Percentiles rank a stretch among this genome's conserved stretches.
Evolutionary conservation across 2,888 invertebrate genomes (phyloP).

Genomic region (Yponomeuta evonymella): DNA sequence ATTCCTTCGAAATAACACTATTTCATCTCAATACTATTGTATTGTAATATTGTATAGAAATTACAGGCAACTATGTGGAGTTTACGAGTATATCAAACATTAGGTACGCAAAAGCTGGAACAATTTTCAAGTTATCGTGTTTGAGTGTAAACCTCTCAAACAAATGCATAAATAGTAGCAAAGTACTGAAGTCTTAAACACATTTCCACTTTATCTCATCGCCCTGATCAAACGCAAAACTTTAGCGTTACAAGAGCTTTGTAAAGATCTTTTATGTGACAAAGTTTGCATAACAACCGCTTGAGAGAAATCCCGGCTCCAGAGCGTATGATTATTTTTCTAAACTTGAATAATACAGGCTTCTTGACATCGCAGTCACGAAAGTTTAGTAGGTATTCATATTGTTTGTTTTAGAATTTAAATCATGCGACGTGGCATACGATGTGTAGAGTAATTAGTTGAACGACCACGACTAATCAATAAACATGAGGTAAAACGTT

Average conservation of each 20-base stretch:
- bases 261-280: neutral
- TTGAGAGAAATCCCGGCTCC: neutral
- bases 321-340: neutral
- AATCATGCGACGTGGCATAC: neutral
- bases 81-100: no score
- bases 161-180: no score
- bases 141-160: no score
- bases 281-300: neutral
- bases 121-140: no score
- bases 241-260: neutral
- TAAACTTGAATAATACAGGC: neutral
- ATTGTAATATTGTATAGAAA: no score
- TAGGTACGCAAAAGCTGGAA: no score
- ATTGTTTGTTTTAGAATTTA: neutral
- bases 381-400: neutral
- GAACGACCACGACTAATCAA: neutral
- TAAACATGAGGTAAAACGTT: neutral
- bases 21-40: no score
- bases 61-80: no score
- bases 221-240: neutral
- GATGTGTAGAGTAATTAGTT: slow-evolving; percentile 1
- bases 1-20: no score
- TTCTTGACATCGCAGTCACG: neutral
- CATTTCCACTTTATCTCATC: neutral
- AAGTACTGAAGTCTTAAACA: neutral